Percentiles rank a stretch among this genome's conserved stretches.
These are phyloP conservation scores for Drosophila setifemur DNA, from an alignment of 1,140 invertebrate genomes.

Conservation along the genomic window DNA sequence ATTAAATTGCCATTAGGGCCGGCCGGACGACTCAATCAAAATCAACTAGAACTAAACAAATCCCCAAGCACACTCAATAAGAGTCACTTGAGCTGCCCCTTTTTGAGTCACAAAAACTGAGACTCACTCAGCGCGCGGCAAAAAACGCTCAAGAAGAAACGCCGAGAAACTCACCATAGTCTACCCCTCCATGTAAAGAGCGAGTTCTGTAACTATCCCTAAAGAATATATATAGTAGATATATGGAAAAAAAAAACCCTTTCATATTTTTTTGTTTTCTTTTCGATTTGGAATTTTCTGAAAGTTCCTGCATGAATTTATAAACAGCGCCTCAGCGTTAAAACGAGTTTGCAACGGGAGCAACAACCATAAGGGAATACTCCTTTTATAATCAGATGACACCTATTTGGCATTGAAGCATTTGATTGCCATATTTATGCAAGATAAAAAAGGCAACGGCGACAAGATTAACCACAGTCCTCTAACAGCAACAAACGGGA, in stretches of 20 bases:
- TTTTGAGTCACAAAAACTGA: constrained; percentile 9
- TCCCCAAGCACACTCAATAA: too few species aligned
- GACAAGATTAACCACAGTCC: constrained; percentile 79
- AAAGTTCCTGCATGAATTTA: constrained; percentile 36
- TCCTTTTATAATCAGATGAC: constrained; percentile 55
- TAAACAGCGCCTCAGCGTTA: constrained; percentile 1
- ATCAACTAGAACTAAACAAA: neutral
- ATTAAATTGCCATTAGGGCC: constrained; percentile 63
- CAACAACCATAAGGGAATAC: constrained; percentile 17
- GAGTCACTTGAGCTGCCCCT: constrained; percentile 29
- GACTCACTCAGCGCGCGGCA: constrained; percentile 11
- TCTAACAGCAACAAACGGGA: constrained; percentile 60
- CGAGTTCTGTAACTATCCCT: constrained; percentile 37
- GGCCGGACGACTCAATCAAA: constrained; percentile 42
- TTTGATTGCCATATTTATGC: constrained; percentile 80
- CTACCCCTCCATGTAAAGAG: constrained; percentile 28
- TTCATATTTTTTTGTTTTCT: neutral
- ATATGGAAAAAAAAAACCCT: neutral
- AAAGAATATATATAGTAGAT: too few species aligned
- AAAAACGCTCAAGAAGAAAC: constrained; percentile 36
- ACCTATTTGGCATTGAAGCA: constrained; percentile 69
- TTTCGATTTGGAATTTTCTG: constrained; percentile 28
- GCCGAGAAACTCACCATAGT: constrained; percentile 54
- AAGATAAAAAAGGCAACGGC: constrained; percentile 78
- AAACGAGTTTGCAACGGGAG: constrained; percentile 34